Conservation (phyloP, 64 coral and sea anemone species). For the Pocillopora damicornis region DNA sequence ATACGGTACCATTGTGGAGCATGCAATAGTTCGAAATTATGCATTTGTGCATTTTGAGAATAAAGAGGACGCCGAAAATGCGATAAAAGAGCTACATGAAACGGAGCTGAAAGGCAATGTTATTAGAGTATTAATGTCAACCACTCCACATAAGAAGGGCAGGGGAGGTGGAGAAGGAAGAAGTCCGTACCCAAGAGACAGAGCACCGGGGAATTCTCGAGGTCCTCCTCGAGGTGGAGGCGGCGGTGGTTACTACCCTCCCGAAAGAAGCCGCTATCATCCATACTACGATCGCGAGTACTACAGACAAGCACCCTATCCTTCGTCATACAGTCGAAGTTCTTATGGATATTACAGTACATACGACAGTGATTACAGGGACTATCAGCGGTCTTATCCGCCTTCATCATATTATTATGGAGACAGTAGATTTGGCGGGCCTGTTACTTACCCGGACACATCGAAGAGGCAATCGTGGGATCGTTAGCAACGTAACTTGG, state of each 20-base stretch:
- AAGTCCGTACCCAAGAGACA: conserved; percentile 1
- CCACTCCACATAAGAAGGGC: conserved; percentile 74
- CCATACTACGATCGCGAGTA: conserved; percentile 8
- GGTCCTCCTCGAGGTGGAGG: conserved; percentile 9
- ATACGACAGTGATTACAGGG: conserved; percentile 22
- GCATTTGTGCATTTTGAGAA: conserved; percentile 76
- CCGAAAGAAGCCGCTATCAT: conserved; percentile 29
- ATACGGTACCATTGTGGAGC: conserved; percentile 64
- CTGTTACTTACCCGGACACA: conserved; percentile 19
- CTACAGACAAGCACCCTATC: conserved; percentile 4
- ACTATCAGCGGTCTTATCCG: neutral
- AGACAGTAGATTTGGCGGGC: conserved; percentile 11
- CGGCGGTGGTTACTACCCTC: neutral
- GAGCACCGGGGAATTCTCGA: neutral
- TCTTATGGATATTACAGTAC: conserved; percentile 26
- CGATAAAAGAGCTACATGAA: conserved; percentile 76
- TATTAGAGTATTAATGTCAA: conserved; percentile 72
- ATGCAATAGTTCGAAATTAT: conserved; percentile 62
- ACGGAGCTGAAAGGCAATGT: conserved; percentile 64
- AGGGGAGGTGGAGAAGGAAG: conserved; percentile 16
- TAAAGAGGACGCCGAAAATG: conserved; percentile 74
- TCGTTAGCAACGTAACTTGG: neutral
- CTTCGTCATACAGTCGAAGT: conserved; percentile 1
- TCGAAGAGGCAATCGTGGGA: conserved; percentile 27
- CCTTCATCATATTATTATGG: neutral